These are phyloP conservation scores for Scatophagus argus DNA, from an alignment of 2,113 vertebrate species.

Conservation along the genomic window DNA sequence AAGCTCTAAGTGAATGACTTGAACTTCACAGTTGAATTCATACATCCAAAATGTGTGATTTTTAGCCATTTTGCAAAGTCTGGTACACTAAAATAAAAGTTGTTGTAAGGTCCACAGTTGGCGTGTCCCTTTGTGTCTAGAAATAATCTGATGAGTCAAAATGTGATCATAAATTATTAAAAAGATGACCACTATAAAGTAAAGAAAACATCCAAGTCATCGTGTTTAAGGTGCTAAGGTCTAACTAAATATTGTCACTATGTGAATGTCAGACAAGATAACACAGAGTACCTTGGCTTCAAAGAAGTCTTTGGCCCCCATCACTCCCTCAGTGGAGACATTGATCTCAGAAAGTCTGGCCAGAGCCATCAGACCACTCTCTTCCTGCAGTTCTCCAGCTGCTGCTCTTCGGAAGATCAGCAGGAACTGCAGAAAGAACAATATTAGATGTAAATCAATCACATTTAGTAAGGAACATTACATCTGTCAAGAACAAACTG, in stretches of 20 bases:
- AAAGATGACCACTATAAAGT: neutral
- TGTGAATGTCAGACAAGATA: neutral
- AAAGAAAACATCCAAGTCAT: neutral
- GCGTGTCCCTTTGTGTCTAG: neutral
- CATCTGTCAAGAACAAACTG: neutral
- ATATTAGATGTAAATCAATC: too few species aligned
- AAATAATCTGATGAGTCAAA: neutral
- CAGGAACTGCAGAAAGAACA: conserved; percentile 88
- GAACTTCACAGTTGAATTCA: neutral
- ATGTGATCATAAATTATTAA: neutral
- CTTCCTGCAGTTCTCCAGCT: conserved; percentile 91
- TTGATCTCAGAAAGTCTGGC: conserved; percentile 95
- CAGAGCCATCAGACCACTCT: conserved; percentile 93
- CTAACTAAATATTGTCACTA: neutral
- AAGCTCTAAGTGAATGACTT: too few species aligned
- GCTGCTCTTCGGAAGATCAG: conserved; percentile 94
- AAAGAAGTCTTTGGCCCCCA: conserved; percentile 95
- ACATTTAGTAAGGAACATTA: neutral
- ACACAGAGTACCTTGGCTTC: conserved; percentile 92
- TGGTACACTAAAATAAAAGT: neutral
- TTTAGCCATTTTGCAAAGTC: neutral
- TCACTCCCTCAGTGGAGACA: conserved; percentile 93
- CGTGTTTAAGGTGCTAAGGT: neutral
- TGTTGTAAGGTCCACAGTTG: neutral
- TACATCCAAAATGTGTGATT: neutral